Evolutionary conservation across 2,888 invertebrate genomes (phyloP), one percentile per base, ranked within the genome.

Genomic region (Stictocephala bisonia): DNA sequence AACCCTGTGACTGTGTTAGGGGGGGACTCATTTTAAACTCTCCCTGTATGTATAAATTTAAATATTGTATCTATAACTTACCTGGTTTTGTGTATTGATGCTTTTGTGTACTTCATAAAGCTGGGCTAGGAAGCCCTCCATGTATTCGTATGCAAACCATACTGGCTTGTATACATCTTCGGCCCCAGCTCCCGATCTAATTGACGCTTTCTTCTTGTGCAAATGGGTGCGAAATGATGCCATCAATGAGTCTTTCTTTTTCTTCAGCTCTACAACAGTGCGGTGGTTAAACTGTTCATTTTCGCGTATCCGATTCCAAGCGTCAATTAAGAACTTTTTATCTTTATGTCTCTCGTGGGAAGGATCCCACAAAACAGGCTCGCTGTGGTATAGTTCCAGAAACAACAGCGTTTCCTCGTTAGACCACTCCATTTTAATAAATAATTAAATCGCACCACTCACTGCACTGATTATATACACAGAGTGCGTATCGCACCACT

Each of bases 91-190:
- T 24, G 77, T 78, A 72, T 78, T 78, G 71, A 78, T 73, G 26
- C 74, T 76, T 72, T 22, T 0, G 7, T 26, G 26, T n/a, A 74
- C 72, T 77, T 74, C 73, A 71, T 78, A 76, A 58, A 78, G 71
- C 72, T 73, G 74, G 73, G 73, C 20, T 68, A 79, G 75, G 74
- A 86, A 86, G 82, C 83, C 83, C 80, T 84, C 84, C 85, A 86
- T 85, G n/a, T 80, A 74, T 7, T 82, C 79, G 81, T 82, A 86
- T 6, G 85, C 85, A 74, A 86, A 86, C 86, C 86, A 86, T 71
- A 82, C 81, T 22, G 84, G 83, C 15, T 81, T 83, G 80, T 84
- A 85, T 79, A 81, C 58, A 22, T 76, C 75, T 53, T 53, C 68
- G 4, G 35, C 69, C 0, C 70, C 75, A 11, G 76, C 73, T 22